phyloP scores from a whole-genome alignment of 2,797 vertebrate genomes.

The Leuciscus waleckii region DNA sequence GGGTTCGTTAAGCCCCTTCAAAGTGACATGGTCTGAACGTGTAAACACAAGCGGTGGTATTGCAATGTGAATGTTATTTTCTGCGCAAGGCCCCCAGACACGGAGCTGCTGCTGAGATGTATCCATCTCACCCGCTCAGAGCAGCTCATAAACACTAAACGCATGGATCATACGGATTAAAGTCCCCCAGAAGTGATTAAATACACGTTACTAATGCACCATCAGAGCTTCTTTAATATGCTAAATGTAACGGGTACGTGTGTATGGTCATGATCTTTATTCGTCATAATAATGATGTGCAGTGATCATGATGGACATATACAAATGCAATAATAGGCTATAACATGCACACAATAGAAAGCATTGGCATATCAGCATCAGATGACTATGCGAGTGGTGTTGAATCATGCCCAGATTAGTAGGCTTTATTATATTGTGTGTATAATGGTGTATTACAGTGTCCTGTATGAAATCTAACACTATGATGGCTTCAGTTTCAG shows the following conservation, averaged over 20 bases:
- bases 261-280: neutral
- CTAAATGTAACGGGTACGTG: neutral
- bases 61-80: constrained; percentile 12
- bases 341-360: neutral
- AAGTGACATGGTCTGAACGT: neutral
- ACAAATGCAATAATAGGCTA: neutral
- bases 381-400: neutral
- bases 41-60: neutral
- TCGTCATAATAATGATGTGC: neutral
- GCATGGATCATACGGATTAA: neutral
- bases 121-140: neutral
- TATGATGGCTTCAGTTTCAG: neutral
- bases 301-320: too few relatives aligned
- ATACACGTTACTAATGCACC: neutral
- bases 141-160: constrained; percentile 2
- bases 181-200: neutral
- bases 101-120: neutral
- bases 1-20: neutral
- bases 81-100: constrained; percentile 19
- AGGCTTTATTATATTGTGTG: neutral
- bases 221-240: neutral
- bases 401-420: neutral
- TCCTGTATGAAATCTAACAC: neutral
- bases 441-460: neutral
- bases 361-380: neutral